A percentile compares a stretch with the other conserved stretches of the same genome.
phyloP scores from a whole-genome alignment of 1,140 invertebrate species.

The Linepithema humile region DNA sequence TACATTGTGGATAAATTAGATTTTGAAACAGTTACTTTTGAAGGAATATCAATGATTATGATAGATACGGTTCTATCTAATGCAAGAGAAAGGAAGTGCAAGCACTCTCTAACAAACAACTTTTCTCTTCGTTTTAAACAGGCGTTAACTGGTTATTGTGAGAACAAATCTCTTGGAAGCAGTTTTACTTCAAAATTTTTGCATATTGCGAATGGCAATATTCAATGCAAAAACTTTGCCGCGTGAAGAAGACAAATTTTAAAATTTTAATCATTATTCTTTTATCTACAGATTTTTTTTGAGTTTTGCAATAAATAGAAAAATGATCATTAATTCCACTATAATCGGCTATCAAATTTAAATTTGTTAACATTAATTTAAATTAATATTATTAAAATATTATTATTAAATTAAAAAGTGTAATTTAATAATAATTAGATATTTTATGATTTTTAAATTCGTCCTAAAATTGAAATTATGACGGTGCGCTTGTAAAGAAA shows the following conservation, averaged over 20 bases:
- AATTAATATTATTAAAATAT: too few relatives aligned
- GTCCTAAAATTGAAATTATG: too few relatives aligned
- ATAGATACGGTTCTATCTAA: background rate
- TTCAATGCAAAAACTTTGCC: too few relatives aligned
- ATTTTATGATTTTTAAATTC: background rate
- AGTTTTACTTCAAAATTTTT: constrained; percentile 55
- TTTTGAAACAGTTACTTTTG: background rate
- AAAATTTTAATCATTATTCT: background rate
- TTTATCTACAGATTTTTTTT: background rate
- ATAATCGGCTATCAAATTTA: too few relatives aligned
- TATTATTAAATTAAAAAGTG: too few relatives aligned
- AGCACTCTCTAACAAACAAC: constrained; percentile 67
- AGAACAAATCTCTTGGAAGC: constrained; percentile 35
- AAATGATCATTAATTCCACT: too few relatives aligned
- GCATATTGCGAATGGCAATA: background rate
- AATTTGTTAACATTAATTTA: too few relatives aligned
- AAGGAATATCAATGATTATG: constrained; percentile 41
- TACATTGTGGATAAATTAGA: background rate
- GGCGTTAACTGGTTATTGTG: constrained; percentile 37
- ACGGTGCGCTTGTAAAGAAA: background rate
- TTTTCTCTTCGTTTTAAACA: constrained; percentile 72
- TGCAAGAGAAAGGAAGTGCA: constrained; percentile 63
- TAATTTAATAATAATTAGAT: background rate
- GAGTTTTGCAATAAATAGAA: background rate
- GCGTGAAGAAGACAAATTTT: background rate